Evolutionary conservation across 2,113 vertebrate genomes (phyloP), one percentile per base, ranked within the genome.

Genomic region (Dromiciops gliroides): DNA sequence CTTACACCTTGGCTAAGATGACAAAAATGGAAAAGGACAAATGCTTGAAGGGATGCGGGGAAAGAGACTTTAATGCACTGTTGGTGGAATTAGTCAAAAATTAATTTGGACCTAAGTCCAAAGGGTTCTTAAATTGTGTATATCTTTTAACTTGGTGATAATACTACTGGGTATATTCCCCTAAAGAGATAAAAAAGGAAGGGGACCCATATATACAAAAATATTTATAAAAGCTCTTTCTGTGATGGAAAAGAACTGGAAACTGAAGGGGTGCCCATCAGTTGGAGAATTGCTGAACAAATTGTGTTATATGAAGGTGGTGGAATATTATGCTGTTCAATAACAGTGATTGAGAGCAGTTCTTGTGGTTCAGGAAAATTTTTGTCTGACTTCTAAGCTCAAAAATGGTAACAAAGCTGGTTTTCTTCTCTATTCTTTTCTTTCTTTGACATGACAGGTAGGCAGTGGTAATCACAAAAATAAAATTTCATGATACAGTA

Each of bases 391-490:
- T 60, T 60, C 56, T 31, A 60, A 60, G 28, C 56, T 31, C 56
- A 60, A 31, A 56, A 60, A 60, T 60, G 3, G 56, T 60, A 12
- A 11, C 56, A 60, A 28, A 60, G 31, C 56, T 12, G 12, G 53
- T 12, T 31, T 60, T 31, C 28, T 31, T 11, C 14, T 91, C 37
- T 92, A 83, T 93, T 60, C 9, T 67, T n/a, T 89, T 92, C 50
- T 92, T 92, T 19, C 90, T 92, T 90, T 94, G 92, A 91, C 28
- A 83, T 67, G 44, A 91, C 14, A 19, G 2, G 19, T 51, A 92
- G 26, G 83, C 89, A 93, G 11, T 92, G 83, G 47, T 48, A 93
- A 92, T 48, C 28, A 28, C 48, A 90, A 25, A 53, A n/a, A n/a
- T n/a, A 90, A 94, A 93, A 44, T 50, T n/a, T 92, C 9, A 4